Evolutionary conservation across 2,797 vertebrate genomes (phyloP).

Genomic region (Syndactyla subalaris): DNA sequence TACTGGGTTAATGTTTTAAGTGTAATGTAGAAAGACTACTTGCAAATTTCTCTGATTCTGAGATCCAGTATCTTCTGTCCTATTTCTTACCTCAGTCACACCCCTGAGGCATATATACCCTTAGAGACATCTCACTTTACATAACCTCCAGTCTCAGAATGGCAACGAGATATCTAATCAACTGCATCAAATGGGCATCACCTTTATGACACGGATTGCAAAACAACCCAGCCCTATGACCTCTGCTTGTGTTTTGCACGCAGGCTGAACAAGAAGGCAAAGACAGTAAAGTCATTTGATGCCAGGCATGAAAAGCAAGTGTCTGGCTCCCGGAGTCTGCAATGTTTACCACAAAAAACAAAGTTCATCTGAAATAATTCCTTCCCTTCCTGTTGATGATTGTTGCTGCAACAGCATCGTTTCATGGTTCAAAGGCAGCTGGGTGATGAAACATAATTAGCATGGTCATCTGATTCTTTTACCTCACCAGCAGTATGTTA

Average conservation of each 20-base stretch:
- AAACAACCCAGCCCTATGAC: neutral
- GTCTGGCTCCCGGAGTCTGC: neutral
- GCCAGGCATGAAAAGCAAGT: neutral
- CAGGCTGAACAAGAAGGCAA: neutral
- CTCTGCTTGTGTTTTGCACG: neutral
- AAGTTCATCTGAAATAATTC: slow-evolving; percentile 15
- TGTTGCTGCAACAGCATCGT: neutral
- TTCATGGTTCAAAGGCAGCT: slow-evolving; percentile 19
- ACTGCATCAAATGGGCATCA: neutral
- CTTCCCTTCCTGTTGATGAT: neutral
- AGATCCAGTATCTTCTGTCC: neutral
- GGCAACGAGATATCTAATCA: neutral
- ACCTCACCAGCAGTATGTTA: neutral
- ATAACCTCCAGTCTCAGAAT: neutral
- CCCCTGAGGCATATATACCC: neutral
- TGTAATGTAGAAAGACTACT: neutral
- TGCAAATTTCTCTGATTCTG: neutral
- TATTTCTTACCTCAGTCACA: neutral
- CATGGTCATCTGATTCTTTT: neutral
- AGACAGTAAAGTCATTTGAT: neutral
- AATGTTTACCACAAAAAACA: slow-evolving; percentile 19
- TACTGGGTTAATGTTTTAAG: neutral
- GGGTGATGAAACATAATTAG: neutral
- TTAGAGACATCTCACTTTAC: neutral
- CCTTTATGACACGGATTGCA: neutral